Base-by-base conservation (phyloP, 2,113 vertebrate genomes). In the Chloropsis cyanopogon region DNA sequence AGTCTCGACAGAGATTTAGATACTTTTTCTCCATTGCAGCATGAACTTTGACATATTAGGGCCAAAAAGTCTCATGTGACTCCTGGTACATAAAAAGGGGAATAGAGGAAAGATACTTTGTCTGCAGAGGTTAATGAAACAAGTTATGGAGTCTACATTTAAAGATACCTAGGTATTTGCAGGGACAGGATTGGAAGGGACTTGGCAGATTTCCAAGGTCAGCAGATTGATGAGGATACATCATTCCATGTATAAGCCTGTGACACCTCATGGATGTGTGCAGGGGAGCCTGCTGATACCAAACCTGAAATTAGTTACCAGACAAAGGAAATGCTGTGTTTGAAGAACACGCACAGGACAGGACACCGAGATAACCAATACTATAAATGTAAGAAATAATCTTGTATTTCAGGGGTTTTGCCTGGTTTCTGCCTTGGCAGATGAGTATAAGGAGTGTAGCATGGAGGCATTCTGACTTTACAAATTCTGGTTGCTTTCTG, bases 211-310 rank as follows among this genome's bases (percentile, higher is more conserved):
- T 69, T 73, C 29, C 0, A 0, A 52, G 61, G 33, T 72, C 61
- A 60, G 70, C 54, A 28, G 31, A 2, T 18, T 71, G 61, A 18
- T 9, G 1, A 49, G 17, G 50, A 64, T 33, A 10, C 11, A 2
- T 59, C 0, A 0, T 16, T 87, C 22, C 1, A 0, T 37, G 12
- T 35, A 2, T 4, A 28, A 44, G 15, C 14, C 39, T 60, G 37
- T 54, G 68, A 77, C 60, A 37, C 11, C 10, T 82, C 47, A 13
- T 18, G 57, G 61, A 39, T 37, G 28, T 2, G 1, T 54, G 29
- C 65, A 39, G 39, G 26, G 31, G 11, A 84, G 23, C 13, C 0
- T 2, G 31, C 41, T 64, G 65, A 53, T 54, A 23, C 5, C 56
- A 78, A 49, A 41, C 31, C 22, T 61, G 56, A n/a, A 53, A 47